phyloP scores from a whole-genome alignment of 2,888 invertebrate genomes.

The Gastracanthus pulcherrimus region DNA sequence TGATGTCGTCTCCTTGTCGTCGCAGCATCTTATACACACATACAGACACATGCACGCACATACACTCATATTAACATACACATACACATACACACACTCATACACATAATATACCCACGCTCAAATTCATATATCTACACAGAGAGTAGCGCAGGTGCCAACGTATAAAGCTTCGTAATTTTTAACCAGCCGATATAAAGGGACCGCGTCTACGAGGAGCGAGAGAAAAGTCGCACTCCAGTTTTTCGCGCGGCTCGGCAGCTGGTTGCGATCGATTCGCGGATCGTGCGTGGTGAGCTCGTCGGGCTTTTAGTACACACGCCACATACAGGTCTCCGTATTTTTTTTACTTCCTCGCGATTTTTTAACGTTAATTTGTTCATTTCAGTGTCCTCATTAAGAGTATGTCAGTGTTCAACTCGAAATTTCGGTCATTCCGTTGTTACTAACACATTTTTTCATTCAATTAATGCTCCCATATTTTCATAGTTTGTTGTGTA shows the following conservation, averaged over 20 bases:
- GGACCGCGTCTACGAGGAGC: slow-evolving; percentile 2
- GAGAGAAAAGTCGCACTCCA: slow-evolving; percentile 21
- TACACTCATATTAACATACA: no score
- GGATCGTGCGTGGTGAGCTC: slow-evolving; percentile 20
- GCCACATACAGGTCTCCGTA: no score
- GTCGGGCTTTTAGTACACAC: not conserved
- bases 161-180: not conserved
- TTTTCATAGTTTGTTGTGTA: no score
- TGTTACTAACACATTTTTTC: no score
- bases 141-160: not conserved
- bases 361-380: not conserved
- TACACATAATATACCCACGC: not conserved
- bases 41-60: no score
- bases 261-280: slow-evolving; percentile 33
- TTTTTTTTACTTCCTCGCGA: no score
- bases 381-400: no score
- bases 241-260: slow-evolving; percentile 26
- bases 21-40: no score
- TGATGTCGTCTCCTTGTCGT: no score
- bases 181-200: slow-evolving; percentile 51
- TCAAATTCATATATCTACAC: not conserved
- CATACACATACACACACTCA: not conserved
- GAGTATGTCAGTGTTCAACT: no score
- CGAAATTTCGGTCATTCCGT: no score
- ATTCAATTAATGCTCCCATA: no score